phyloP scores from a whole-genome alignment of 2,113 vertebrate genomes.

The Hepsetus odoe region DNA sequence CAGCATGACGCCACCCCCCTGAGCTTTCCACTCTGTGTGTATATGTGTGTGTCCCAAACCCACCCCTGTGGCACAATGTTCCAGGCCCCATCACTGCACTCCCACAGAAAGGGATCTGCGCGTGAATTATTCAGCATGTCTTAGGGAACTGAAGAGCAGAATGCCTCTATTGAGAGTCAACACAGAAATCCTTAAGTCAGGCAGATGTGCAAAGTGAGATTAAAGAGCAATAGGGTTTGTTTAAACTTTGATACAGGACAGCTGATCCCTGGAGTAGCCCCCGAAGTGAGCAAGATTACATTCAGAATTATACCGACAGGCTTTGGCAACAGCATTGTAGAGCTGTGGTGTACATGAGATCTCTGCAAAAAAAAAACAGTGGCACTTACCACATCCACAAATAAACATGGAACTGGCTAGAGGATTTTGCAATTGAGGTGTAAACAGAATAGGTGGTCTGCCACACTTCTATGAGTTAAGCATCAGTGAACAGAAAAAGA shows the following conservation, averaged over 20 bases:
- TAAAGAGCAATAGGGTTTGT: constrained; percentile 63
- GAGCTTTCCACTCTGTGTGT: background rate
- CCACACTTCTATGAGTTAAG: background rate
- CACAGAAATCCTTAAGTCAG: constrained; percentile 55
- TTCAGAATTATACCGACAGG: constrained; percentile 4
- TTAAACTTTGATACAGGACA: constrained; percentile 67
- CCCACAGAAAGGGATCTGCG: constrained; percentile 34
- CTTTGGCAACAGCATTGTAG: background rate
- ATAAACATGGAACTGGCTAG: background rate
- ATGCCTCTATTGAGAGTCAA: constrained; percentile 65
- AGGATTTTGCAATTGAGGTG: background rate
- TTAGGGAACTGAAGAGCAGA: constrained; percentile 54
- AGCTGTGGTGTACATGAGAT: background rate
- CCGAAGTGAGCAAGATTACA: constrained; percentile 37
- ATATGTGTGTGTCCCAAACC: background rate
- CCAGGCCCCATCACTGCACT: background rate
- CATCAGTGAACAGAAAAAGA: background rate
- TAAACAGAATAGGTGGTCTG: background rate
- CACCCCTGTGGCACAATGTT: constrained; percentile 18
- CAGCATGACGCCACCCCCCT: constrained; percentile 47
- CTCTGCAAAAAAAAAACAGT: background rate
- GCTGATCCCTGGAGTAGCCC: constrained; percentile 46
- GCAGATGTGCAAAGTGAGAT: constrained; percentile 59
- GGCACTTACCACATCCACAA: constrained; percentile 13
- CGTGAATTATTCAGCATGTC: constrained; percentile 72